Evolutionary conservation across 2,797 vertebrate species (phyloP).

Genomic region (Sebastes vulpes): DNA sequence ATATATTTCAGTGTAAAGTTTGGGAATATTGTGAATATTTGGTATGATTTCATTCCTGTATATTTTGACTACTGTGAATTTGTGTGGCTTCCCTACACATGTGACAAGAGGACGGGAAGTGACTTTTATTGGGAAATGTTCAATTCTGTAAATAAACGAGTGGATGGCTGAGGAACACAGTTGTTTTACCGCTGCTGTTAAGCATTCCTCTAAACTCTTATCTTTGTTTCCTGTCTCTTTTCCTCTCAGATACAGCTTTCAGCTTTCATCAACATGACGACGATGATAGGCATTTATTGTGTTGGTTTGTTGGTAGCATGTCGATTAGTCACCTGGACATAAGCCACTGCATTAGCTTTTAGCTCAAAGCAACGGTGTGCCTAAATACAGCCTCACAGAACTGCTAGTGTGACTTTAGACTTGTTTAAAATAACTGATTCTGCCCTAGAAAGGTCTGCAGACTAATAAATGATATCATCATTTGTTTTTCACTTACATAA

Average conservation of each 20-base stretch:
- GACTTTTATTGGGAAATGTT: too few relatives aligned
- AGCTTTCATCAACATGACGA: background rate
- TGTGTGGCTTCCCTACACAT: too few relatives aligned
- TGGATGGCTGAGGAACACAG: too few relatives aligned
- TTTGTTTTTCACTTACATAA: background rate
- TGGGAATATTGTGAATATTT: too few relatives aligned
- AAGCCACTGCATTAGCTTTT: background rate
- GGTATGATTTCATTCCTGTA: too few relatives aligned
- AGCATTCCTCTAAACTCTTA: background rate
- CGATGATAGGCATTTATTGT: background rate
- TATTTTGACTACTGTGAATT: too few relatives aligned
- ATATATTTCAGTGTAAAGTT: too few relatives aligned
- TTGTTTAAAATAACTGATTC: background rate
- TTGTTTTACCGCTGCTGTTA: too few relatives aligned
- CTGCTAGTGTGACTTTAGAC: background rate
- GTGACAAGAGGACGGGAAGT: too few relatives aligned
- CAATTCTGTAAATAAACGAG: too few relatives aligned
- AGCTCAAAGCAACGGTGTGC: background rate
- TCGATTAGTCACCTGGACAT: background rate
- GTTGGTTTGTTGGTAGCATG: background rate
- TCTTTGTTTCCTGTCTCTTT: background rate
- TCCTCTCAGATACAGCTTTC: background rate
- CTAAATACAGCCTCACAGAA: background rate
- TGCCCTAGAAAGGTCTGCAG: background rate
- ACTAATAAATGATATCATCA: background rate